These are phyloP conservation scores for Cossypha caffra DNA, from an alignment of 2,797 vertebrate species.

Conservation along the genomic window DNA sequence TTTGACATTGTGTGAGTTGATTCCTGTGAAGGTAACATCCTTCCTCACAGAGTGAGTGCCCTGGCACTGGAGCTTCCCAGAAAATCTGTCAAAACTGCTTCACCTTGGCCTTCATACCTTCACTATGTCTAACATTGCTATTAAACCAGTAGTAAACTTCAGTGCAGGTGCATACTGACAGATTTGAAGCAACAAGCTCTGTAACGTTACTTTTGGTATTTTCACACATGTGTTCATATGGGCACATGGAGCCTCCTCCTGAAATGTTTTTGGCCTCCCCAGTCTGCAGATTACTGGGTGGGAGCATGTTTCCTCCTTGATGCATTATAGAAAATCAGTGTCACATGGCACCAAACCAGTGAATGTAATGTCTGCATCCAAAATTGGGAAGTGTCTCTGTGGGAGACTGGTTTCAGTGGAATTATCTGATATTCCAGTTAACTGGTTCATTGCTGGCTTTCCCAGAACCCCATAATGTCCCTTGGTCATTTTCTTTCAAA, in stretches of 20 bases:
- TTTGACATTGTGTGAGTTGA: not conserved
- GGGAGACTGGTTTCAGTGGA: not conserved
- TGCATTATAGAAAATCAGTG: not conserved
- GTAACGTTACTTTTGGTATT: not conserved
- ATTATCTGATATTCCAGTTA: not conserved
- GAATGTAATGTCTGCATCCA: not conserved
- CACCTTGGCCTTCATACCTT: not conserved
- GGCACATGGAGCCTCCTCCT: not conserved
- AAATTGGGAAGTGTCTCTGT: not conserved
- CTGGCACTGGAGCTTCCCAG: not conserved
- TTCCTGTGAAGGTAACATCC: not conserved
- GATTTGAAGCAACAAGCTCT: not conserved
- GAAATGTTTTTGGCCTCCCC: not conserved
- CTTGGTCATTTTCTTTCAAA: not conserved
- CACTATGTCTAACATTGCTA: fast-evolving
- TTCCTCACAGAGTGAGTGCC: not conserved
- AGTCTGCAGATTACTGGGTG: not conserved
- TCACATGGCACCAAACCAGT: fast-evolving
- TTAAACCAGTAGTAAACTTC: not conserved
- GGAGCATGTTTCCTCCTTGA: not conserved
- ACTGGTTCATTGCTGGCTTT: not conserved
- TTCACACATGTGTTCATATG: not conserved
- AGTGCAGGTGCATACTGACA: not conserved
- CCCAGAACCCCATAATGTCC: not conserved
- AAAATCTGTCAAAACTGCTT: not conserved